Evolutionary conservation across 2,888 invertebrate species (phyloP), one percentile per base, ranked within the genome.

Genomic region (Acrobasis repandana): DNA sequence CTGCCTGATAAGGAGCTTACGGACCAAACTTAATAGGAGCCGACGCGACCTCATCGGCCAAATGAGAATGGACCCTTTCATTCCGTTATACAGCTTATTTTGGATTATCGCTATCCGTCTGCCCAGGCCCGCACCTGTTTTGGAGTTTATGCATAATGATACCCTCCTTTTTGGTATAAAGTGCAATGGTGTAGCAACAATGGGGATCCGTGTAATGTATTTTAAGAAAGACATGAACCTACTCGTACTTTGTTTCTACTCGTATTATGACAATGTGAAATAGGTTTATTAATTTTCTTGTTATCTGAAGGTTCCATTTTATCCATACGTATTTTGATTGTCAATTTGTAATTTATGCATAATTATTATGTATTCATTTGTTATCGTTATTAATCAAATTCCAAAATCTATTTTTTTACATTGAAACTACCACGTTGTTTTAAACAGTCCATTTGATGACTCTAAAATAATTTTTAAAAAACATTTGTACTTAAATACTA

Each of bases 1-100:
- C 83, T 80, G 85, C 75, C 83, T 86, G 90, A 91, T 91, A 91
- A 90, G 90, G 76, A 88, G 90, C 88, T 90, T 86, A 86, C 83
- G 77, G 80, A 74, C 80, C 81, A 78, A 87, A 87, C 80, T 83
- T 89, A 88, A 90, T 86, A 89, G 84, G 84, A 86, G 82, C 81
- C 77, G 84, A 84, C 82, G 81, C 77, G 65, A 69, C 68, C 64
- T 57, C 58, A 60, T 65, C 63, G 46, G 65, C 65, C 75, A 72
- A 72, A 75, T 73, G 77, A 85, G 75, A 85, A 81, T 76, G 75
- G 68, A 78, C 85, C 83, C 75, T 83, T 79, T 78, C 72, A 67
- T 56, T 66, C 56, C 58, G 61, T 59, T 70, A 82, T 79, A 88
- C 64, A 73, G 79, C 69, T 76, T 78, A 70, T 79, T 86, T 86